Evolutionary conservation across 2,797 vertebrate genomes (phyloP), one percentile per base, ranked within the genome.

Genomic region (Pteronotus mesoamericanus): DNA sequence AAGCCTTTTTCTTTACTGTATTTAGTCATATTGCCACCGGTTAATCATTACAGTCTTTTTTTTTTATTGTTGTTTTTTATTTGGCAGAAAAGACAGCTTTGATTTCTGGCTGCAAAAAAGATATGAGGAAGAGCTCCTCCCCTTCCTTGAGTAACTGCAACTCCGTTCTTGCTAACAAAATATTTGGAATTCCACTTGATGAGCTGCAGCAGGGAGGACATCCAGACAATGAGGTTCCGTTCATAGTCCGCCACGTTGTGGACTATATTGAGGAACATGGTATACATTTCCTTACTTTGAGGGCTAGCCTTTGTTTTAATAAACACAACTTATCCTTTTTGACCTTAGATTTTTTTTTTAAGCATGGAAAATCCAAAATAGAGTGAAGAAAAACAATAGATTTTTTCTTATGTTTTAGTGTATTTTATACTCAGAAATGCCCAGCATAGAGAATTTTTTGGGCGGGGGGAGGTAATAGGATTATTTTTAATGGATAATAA

Each of bases 61-160:
- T 94, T 89, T 97, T 96, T 84, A 89, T 97, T 97, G 89, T 97
- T 98, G 96, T 96, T 68, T 97, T 96, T 97, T 94, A 90, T 97
- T 98, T 98, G 97, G 97, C 99, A 99, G 99, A 99, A 99, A 99
- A 99, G 99, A 99, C 99, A 99, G 99, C 99, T 99, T 98, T 99
- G 99, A 98, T 99, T 99, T 99, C 98, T 98, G 98, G 98, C 98
- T 99, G 98, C 98, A 98, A 98, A 98, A 98, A 99, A 99, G 99
- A 99, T 99, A 99, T 99, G 99, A 99, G 99, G 99, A 99, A 99
- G 99, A 99, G 99, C 98, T 99, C 99, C 99, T 99, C 99, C 99
- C 99, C 98, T 99, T 99, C 99, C 99, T 99, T 99, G 99, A 99
- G 99, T 98, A 99, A 99, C 98, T 99, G 98, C 98, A 99, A 99